These are phyloP conservation scores for Pentalonia nigronervosa DNA, from an alignment of 1,140 invertebrate species.

Conservation along the genomic window DNA sequence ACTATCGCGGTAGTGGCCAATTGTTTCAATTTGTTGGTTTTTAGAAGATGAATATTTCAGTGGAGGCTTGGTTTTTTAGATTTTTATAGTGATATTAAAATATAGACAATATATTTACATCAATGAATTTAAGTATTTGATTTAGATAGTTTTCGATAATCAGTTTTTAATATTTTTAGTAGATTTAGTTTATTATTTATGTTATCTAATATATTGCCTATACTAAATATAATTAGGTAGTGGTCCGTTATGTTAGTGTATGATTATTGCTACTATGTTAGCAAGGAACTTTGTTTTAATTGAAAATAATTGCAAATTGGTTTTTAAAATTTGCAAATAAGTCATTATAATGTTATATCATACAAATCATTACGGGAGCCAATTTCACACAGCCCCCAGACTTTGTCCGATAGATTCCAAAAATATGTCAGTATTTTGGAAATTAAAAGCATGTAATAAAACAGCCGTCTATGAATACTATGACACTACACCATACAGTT, in stretches of 20 bases:
- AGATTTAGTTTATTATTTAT: not conserved
- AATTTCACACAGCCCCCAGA: no score
- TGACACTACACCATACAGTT: no score
- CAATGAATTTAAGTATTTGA: not conserved
- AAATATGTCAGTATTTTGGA: no score
- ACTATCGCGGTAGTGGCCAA: not conserved
- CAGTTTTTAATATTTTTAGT: constrained; percentile 19
- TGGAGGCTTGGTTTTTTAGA: not conserved
- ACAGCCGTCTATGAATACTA: no score
- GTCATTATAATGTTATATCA: no score
- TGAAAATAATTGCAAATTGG: no score
- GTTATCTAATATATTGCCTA: not conserved
- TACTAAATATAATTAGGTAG: not conserved
- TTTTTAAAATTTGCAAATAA: no score
- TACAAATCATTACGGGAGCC: no score
- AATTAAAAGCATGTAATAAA: no score
- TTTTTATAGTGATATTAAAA: not conserved
- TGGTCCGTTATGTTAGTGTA: not conserved
- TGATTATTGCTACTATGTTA: no score
- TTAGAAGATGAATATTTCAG: not conserved
- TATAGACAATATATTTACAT: not conserved
- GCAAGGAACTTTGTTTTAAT: no score
- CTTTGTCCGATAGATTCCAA: no score
- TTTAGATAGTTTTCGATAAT: not conserved
- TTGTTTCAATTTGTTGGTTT: constrained; percentile 8